Conservation (phyloP, 1,140 invertebrate genomes). For the Saccostrea glomerata region DNA sequence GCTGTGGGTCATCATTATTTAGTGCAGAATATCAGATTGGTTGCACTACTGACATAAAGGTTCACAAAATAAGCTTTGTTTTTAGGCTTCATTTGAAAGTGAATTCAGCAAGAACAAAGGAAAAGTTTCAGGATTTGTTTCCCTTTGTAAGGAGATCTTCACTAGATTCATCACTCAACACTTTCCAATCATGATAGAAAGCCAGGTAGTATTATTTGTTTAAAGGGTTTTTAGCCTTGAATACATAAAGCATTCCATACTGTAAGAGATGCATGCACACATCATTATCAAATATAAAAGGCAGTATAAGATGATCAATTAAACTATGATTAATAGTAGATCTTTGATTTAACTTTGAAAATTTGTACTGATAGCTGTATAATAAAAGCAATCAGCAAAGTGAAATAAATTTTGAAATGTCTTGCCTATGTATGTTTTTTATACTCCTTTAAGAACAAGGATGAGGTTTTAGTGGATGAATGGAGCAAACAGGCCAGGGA, state of each 20-base stretch:
- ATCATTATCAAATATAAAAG: no score
- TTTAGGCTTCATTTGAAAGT: constrained; percentile 72
- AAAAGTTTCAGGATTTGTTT: constrained; percentile 70
- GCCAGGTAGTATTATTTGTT: constrained; percentile 15
- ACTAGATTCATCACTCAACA: constrained; percentile 68
- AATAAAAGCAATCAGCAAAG: no score
- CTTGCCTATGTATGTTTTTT: background rate
- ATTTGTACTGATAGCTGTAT: no score
- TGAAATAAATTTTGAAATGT: no score
- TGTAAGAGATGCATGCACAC: no score
- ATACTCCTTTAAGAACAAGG: constrained; percentile 51
- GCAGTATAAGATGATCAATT: no score
- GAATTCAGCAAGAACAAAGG: constrained; percentile 67
- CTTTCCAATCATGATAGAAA: constrained; percentile 68
- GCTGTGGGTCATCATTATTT: background rate
- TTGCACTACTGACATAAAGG: no score
- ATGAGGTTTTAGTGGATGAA: constrained; percentile 60
- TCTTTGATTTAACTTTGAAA: no score
- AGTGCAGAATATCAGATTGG: background rate
- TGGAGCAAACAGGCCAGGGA: constrained; percentile 74
- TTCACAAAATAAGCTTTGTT: constrained; percentile 1
- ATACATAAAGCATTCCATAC: no score
- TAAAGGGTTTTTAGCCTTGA: background rate
- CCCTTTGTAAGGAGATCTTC: constrained; percentile 75
- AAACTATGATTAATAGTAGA: no score